Conservation (phyloP, 2,888 invertebrate species). For the Dendrolimus houi region DNA sequence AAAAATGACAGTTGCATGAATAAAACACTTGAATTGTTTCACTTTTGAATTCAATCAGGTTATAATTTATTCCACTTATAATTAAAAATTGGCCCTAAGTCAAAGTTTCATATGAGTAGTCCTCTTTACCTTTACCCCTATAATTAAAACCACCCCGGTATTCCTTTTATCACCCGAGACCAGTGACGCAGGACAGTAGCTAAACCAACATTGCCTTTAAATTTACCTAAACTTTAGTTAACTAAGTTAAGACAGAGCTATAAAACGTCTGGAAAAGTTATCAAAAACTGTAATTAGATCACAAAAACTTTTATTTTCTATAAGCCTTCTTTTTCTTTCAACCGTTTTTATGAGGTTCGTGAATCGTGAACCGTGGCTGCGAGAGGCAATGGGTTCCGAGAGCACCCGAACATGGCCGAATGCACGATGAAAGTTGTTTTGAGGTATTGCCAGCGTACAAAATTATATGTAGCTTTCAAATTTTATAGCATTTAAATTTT, state of each 20-base stretch:
- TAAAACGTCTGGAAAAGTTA: neutral
- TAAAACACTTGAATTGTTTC: too few species aligned
- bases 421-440: conserved; percentile 31
- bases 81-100: too few species aligned
- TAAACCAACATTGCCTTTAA: too few species aligned
- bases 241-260: neutral
- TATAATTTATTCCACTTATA: too few species aligned
- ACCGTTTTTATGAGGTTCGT: conserved; percentile 26
- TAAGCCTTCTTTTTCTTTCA: conserved; percentile 11
- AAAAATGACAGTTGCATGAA: too few species aligned
- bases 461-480: conserved; percentile 5
- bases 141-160: too few species aligned
- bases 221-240: too few species aligned
- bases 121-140: too few species aligned
- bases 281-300: neutral
- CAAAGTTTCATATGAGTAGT: too few species aligned
- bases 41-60: too few species aligned
- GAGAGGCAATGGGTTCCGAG: conserved; percentile 16
- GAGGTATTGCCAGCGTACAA: conserved; percentile 24
- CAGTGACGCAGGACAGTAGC: too few species aligned
- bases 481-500: conserved; percentile 11
- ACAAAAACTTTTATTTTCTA: conserved; percentile 32
- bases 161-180: too few species aligned
- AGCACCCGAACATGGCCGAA: conserved; percentile 16
- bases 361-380: conserved; percentile 24